These are phyloP conservation scores for Epizoanthus fatuus DNA, from an alignment of 92 coral and sea anemone genomes.

Conservation along the genomic window DNA sequence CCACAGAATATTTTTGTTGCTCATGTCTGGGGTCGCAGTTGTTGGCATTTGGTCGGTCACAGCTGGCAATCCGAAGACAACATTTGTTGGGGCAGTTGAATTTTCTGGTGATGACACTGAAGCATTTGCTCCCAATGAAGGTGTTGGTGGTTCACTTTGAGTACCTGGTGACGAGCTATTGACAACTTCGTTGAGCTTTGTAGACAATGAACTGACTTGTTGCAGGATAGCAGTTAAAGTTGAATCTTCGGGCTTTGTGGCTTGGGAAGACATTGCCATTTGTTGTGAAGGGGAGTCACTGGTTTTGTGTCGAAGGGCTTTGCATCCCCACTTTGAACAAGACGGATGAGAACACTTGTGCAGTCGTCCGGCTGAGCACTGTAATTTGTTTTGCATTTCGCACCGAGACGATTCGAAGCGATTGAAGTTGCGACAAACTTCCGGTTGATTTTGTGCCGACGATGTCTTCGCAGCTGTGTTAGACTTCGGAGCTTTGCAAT, in stretches of 20 bases:
- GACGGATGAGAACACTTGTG: conserved; percentile 31
- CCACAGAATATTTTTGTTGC: conserved; percentile 39
- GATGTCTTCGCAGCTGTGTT: conserved; percentile 6
- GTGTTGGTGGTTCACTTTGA: neutral
- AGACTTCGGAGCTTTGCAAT: conserved; percentile 21
- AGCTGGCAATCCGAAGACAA: conserved; percentile 46
- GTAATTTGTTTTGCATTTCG: conserved; percentile 51
- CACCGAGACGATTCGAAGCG: conserved; percentile 55
- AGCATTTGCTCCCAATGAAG: conserved; percentile 13
- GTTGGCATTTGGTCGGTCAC: conserved; percentile 27
- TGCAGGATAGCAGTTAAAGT: conserved; percentile 5
- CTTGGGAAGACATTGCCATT: neutral
- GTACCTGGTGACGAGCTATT: no score
- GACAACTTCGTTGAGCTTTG: no score
- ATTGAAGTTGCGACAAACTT: conserved; percentile 62
- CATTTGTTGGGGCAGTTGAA: neutral
- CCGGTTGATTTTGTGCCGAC: conserved; percentile 32
- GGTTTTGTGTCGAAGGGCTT: conserved; percentile 38
- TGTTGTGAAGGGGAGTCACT: neutral
- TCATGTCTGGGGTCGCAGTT: neutral
- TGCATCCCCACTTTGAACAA: conserved; percentile 42
- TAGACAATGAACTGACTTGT: no score
- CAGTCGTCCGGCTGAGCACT: conserved; percentile 48
- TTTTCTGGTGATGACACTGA: neutral
- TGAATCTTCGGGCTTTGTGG: conserved; percentile 1